These are phyloP conservation scores for Heliconius sara DNA, from an alignment of 2,888 invertebrate species.

Conservation along the genomic window DNA sequence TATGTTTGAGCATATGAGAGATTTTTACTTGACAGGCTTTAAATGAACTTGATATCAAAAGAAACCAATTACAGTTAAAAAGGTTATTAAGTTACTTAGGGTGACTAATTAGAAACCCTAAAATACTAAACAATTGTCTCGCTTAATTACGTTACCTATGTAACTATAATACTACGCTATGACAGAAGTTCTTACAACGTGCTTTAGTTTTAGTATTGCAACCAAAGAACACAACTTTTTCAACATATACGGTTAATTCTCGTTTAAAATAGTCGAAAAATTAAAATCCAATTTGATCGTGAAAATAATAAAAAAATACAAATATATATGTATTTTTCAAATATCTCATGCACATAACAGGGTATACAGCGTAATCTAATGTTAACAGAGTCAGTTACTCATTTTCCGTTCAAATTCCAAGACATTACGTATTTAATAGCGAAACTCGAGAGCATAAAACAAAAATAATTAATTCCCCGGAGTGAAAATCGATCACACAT, in stretches of 20 bases:
- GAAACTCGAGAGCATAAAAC: background rate
- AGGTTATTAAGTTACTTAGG: background rate
- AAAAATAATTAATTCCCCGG: background rate
- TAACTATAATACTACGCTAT: too few species aligned
- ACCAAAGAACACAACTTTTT: too few species aligned
- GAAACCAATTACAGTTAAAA: slow-evolving; percentile 4
- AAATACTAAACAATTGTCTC: background rate
- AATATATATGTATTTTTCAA: too few species aligned
- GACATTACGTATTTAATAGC: background rate
- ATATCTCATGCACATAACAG: too few species aligned
- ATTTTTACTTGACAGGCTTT: background rate
- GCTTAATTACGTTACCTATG: background rate
- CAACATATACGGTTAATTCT: too few species aligned
- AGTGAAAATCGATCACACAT: background rate
- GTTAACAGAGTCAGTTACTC: background rate
- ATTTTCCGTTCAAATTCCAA: background rate
- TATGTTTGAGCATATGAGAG: background rate
- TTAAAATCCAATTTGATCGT: too few species aligned
- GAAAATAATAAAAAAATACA: too few species aligned
- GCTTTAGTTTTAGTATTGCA: too few species aligned
- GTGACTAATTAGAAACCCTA: background rate
- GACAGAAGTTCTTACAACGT: too few species aligned
- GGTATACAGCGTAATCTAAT: too few species aligned
- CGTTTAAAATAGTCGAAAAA: too few species aligned
- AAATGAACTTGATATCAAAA: background rate